Base-by-base conservation (phyloP, 2,888 invertebrate genomes). In the Tortrix viridana region DNA sequence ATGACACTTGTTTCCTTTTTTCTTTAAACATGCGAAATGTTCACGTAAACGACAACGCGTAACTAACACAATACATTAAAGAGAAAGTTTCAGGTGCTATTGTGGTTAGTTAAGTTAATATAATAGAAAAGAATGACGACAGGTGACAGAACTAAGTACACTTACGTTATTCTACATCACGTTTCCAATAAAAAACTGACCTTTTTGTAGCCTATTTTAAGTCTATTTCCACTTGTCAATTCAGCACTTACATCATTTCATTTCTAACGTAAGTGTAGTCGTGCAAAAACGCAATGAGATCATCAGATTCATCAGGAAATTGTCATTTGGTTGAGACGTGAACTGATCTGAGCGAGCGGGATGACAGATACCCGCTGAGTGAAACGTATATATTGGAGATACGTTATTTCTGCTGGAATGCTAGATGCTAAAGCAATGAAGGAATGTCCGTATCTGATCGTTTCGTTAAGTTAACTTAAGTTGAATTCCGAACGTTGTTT, bases 271-370 rank as follows among this genome's bases (percentile, higher is more conserved):
- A 70, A 77, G 81, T 76, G 75, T 79, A 79, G 71, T 87, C 88
- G 88, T 88, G 89, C 88, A 87, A 88, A 89, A 88, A 88, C 87
- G 84, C 82, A 80, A 81, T 87, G 88, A 88, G 85, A 88, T 89
- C 88, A 88, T 81, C 65, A 59, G 48, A 38, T 50, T 89, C 88
- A 88, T 81, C 65, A 59, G 48, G 46, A 50, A 18, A 61, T 48
- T 78, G 81, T 85, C 86, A 79, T 82, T 83, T 77, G 75, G 75
- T 82, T 85, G 83, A 81, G 84, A 85, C 81, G 82, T 72, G 79
- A 73, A 66, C 67, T 68, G 56, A 57, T 62, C 38, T 52, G 16
- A 22, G 49, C 32, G 32, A 26, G 38, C 20, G 38, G 20, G 26
- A 52, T 19, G 7, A 20, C 41, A n/a, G 14, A 41, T 41, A 16